Evolutionary conservation across 2,797 vertebrate species (phyloP), one percentile per base, ranked within the genome.

Genomic region (Sitta carolinensis): DNA sequence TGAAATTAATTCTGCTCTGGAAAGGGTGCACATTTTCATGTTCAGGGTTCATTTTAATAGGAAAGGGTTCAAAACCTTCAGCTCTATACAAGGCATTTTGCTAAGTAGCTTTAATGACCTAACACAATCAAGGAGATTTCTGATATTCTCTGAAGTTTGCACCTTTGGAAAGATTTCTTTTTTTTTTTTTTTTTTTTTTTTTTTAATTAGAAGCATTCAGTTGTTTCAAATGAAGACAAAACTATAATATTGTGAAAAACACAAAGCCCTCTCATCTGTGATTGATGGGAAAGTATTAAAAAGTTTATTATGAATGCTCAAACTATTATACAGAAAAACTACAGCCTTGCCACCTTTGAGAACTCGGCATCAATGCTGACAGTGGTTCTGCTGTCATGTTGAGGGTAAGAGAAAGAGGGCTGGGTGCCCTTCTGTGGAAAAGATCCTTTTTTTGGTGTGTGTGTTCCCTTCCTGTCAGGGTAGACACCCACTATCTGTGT

Each of bases 1-100:
- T 83, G 69, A 97, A 97, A 97, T 97, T 96, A 97, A 97, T 96
- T 91, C 83, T 72, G 57, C 85, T 94, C 86, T 94, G 92, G 87
- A 90, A 92, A 88, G 83, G 96, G 95, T 68, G 62, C 89, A 78
- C 75, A 91, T 93, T 91, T 96, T 95, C 67, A 57, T 82, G 95
- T 75, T 84, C 88, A 90, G 91, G 90, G 88, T 92, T 94, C 20
- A 5, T 95, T 96, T 96, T 96, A 91, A 90, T 84, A 52, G 72
- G 59, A 76, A 91, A 91, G 32, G 54, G 85, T 94, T 95, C 85
- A 83, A 95, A 96, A 91, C 87, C 80, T 87, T 84, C 83, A 75
- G 38, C 84, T 88, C 84, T 54, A 50, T 50, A 80, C 63, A 81
- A 38, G 64, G 52, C 47, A 80, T 96, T 94, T 96, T 7, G 43